phyloP scores from a whole-genome alignment of 2,797 vertebrate species.

The Galaxias olidus region DNA sequence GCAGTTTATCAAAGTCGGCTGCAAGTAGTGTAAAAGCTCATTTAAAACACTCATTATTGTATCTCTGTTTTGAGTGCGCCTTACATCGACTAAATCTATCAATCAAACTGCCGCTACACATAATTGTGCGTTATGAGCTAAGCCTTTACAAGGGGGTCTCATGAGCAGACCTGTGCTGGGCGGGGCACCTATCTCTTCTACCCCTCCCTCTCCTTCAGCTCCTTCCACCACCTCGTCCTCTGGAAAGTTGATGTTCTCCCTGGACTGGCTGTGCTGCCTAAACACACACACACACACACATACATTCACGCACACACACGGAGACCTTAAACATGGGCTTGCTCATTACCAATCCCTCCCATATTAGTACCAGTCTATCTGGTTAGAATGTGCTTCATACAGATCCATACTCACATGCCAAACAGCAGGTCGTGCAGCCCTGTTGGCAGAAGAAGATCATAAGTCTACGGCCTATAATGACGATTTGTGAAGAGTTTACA shows the following conservation, averaged over 20 bases:
- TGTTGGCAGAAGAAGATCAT: slow-evolving; percentile 47
- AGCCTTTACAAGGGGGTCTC: background rate
- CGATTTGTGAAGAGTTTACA: background rate
- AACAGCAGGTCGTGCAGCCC: slow-evolving; percentile 86
- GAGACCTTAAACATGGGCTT: background rate
- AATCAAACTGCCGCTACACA: slow-evolving; percentile 3
- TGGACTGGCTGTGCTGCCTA: slow-evolving; percentile 73
- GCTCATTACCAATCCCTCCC: background rate
- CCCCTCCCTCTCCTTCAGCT: slow-evolving; percentile 49
- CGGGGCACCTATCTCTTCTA: slow-evolving; percentile 45
- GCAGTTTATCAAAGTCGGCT: background rate
- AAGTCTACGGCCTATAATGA: no score
- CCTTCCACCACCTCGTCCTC: slow-evolving; percentile 73
- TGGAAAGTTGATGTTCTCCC: slow-evolving; percentile 77
- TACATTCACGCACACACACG: background rate
- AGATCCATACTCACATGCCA: slow-evolving; percentile 77
- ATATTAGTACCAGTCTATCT: background rate
- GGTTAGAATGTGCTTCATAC: background rate
- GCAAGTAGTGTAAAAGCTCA: no score
- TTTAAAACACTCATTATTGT: no score
- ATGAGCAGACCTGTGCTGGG: slow-evolving; percentile 54
- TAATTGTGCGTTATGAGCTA: background rate
- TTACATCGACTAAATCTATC: background rate
- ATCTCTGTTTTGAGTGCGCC: no score
- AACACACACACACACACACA: slow-evolving; percentile 18